A percentile compares a stretch with the other conserved stretches of the same genome.
These are phyloP conservation scores for Strix uralensis DNA, from an alignment of 2,113 vertebrate genomes.

Conservation along the genomic window DNA sequence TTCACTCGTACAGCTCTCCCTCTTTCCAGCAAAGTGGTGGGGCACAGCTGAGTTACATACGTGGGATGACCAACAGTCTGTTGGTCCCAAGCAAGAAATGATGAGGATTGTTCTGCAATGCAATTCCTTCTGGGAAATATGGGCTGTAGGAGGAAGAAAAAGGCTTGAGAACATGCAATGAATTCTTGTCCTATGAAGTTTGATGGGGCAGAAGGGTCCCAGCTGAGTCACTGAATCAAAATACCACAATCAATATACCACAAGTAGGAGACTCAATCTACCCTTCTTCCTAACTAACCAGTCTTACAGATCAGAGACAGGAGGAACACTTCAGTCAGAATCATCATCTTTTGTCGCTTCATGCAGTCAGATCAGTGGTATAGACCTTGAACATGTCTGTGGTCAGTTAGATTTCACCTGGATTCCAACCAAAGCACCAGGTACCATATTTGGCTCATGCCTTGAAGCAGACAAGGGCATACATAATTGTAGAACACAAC, in stretches of 20 bases:
- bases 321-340: neutral
- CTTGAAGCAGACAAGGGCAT: neutral
- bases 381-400: neutral
- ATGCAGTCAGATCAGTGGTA: neutral
- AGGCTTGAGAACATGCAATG: neutral
- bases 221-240: neutral
- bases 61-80: neutral
- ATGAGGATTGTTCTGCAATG: neutral
- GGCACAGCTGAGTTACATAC: neutral
- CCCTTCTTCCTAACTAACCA: neutral
- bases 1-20: neutral
- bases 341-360: neutral
- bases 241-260: neutral
- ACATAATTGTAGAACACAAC: neutral
- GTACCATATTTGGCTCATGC: neutral
- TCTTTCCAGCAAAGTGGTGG: neutral
- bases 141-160: neutral
- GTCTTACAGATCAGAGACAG: neutral
- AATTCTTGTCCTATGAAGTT: neutral
- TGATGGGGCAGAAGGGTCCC: neutral
- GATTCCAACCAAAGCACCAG: neutral
- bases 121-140: neutral
- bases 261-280: neutral
- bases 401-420: neutral
- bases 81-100: neutral